These are phyloP conservation scores for Sus cebifrons DNA, from an alignment of 2,797 vertebrate species.

Conservation along the genomic window DNA sequence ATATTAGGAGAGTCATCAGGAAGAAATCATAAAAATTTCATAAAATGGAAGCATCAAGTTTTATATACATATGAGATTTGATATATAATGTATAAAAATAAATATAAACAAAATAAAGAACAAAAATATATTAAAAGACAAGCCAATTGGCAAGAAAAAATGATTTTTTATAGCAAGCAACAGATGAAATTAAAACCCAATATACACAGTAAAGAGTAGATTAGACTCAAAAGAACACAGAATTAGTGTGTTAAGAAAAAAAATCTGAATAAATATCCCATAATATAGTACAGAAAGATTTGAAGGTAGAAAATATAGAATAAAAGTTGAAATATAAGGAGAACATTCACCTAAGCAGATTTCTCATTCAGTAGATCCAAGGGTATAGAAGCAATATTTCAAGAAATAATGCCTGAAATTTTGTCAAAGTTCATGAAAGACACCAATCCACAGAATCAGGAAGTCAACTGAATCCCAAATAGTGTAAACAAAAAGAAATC, in stretches of 20 bases:
- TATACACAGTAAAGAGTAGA: background rate
- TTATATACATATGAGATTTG: background rate
- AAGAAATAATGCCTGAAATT: background rate
- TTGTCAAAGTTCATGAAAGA: background rate
- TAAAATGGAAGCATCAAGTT: background rate
- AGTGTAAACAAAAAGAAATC: background rate
- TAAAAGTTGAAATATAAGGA: background rate
- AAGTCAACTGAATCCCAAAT: background rate
- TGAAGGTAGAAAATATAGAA: background rate
- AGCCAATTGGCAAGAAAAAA: background rate
- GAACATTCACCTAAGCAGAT: background rate
- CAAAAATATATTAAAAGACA: background rate
- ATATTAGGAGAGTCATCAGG: background rate
- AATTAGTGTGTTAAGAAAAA: background rate
- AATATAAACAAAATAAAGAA: background rate
- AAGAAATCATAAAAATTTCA: background rate
- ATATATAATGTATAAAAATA: background rate
- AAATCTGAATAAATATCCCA: constrained; percentile 15
- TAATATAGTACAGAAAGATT: background rate
- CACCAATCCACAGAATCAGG: background rate
- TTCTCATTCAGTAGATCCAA: background rate
- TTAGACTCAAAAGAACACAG: background rate
- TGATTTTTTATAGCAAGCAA: background rate
- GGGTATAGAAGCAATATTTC: background rate
- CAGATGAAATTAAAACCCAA: background rate